Evolutionary conservation across 2,888 invertebrate genomes (phyloP).

Genomic region (Dryocosmus kuriphilus): DNA sequence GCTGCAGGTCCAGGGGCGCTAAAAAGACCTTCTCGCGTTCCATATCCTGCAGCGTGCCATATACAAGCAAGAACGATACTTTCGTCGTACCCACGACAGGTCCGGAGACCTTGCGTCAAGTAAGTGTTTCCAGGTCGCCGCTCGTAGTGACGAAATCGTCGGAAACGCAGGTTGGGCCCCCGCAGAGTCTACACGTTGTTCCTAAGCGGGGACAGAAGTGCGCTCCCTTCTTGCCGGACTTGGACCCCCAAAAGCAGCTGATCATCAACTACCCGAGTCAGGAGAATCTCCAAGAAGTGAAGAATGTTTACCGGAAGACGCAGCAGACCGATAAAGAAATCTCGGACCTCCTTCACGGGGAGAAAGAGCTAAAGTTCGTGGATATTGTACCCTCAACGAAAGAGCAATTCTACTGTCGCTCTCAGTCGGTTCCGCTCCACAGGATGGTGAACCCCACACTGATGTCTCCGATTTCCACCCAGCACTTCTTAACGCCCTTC

Average conservation of each 20-base stretch:
- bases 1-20: conserved; percentile 65
- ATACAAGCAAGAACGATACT: conserved; percentile 64
- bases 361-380: conserved; percentile 73
- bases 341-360: conserved; percentile 82
- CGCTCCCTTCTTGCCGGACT: conserved; percentile 62
- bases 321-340: conserved; percentile 79
- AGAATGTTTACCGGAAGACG: conserved; percentile 65
- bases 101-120: conserved; percentile 61
- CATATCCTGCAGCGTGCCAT: conserved; percentile 74
- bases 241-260: conserved; percentile 71
- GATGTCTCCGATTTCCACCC: conserved; percentile 75
- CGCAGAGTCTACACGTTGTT: conserved; percentile 54
- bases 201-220: conserved; percentile 57
- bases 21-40: conserved; percentile 71
- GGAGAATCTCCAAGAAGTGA: conserved; percentile 73
- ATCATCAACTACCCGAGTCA: conserved; percentile 75
- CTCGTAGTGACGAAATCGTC: conserved; percentile 65
- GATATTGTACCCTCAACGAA: conserved; percentile 46
- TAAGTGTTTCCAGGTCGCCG: conserved; percentile 61
- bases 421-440: conserved; percentile 89
- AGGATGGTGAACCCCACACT: conserved; percentile 78
- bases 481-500: conserved; percentile 66
- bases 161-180: conserved; percentile 62
- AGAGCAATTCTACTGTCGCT: conserved; percentile 79
- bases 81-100: conserved; percentile 73